Percentiles rank a stretch among this genome's conserved stretches.
phyloP scores from a whole-genome alignment of 2,888 invertebrate species.

The Hyalella azteca region DNA sequence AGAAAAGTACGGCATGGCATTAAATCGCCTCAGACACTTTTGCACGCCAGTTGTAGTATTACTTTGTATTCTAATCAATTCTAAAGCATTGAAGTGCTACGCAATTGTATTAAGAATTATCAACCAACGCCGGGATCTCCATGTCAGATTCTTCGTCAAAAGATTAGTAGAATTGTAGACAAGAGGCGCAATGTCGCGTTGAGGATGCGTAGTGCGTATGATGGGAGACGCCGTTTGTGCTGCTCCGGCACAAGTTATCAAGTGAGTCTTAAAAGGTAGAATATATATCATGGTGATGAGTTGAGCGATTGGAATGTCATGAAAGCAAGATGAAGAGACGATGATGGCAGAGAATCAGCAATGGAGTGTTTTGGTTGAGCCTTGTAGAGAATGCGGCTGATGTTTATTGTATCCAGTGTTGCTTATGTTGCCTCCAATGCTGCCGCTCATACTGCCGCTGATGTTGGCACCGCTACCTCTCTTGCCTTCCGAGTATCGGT shows the following conservation, averaged over 20 bases:
- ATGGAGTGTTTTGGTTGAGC: constrained; percentile 57
- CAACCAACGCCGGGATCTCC: background rate
- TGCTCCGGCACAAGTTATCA: constrained; percentile 26
- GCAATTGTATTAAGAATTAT: background rate
- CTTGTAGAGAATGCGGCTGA: constrained; percentile 49
- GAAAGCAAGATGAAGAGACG: constrained; percentile 28
- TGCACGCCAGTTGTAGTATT: background rate
- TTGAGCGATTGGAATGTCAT: background rate
- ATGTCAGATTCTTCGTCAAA: background rate
- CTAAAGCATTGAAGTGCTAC: constrained; percentile 3
- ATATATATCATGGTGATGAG: constrained; percentile 2
- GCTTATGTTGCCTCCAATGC: constrained; percentile 18
- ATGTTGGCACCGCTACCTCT: constrained; percentile 50
- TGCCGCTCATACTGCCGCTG: constrained; percentile 57
- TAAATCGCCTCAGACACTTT: background rate
- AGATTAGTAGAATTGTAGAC: background rate
- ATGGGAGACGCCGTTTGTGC: background rate
- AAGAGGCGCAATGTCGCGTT: background rate
- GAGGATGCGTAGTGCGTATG: background rate
- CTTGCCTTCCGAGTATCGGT: constrained; percentile 51
- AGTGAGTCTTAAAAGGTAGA: constrained; percentile 17
- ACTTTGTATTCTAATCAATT: constrained; percentile 29
- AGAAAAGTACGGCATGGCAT: background rate
- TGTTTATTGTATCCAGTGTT: constrained; percentile 5
- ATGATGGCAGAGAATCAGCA: constrained; percentile 41